Evolutionary conservation across 2,113 vertebrate genomes (phyloP).

Genomic region (Albula goreensis): DNA sequence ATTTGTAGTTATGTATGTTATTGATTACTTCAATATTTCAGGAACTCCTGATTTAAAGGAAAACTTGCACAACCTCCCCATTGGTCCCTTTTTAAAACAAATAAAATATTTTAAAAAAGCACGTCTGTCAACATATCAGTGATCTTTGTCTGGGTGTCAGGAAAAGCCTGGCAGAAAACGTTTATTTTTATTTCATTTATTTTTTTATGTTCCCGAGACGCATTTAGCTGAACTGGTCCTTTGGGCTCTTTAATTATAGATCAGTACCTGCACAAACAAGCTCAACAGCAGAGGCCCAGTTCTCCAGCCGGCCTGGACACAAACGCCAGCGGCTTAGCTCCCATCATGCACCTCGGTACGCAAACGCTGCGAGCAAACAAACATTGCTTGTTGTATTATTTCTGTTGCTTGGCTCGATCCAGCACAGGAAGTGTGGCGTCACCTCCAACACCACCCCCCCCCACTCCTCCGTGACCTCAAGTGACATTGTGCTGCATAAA

Average conservation of each 20-base stretch:
- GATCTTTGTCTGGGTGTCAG: too few relatives aligned
- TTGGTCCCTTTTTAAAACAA: too few relatives aligned
- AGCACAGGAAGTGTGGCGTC: background rate
- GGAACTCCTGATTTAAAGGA: too few relatives aligned
- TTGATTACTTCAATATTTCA: too few relatives aligned
- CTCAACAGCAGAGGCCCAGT: background rate
- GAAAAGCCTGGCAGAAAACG: too few relatives aligned
- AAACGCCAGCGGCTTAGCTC: background rate
- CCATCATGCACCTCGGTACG: background rate
- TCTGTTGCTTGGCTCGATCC: background rate
- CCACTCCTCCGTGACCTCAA: too few relatives aligned
- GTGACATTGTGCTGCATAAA: too few relatives aligned
- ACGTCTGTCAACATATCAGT: too few relatives aligned
- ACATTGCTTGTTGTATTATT: background rate
- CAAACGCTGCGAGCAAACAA: background rate
- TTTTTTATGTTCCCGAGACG: background rate
- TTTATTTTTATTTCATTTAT: too few relatives aligned
- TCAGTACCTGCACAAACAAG: slow-evolving; percentile 7
- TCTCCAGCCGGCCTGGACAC: background rate
- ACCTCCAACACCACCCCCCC: background rate
- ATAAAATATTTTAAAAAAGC: too few relatives aligned
- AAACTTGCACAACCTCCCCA: too few relatives aligned
- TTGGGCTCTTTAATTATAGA: slow-evolving; percentile 13
- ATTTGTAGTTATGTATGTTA: too few relatives aligned
- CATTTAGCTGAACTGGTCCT: slow-evolving; percentile 16